Conservation (phyloP, 2,113 vertebrate genomes). For the Oriolus oriolus region DNA sequence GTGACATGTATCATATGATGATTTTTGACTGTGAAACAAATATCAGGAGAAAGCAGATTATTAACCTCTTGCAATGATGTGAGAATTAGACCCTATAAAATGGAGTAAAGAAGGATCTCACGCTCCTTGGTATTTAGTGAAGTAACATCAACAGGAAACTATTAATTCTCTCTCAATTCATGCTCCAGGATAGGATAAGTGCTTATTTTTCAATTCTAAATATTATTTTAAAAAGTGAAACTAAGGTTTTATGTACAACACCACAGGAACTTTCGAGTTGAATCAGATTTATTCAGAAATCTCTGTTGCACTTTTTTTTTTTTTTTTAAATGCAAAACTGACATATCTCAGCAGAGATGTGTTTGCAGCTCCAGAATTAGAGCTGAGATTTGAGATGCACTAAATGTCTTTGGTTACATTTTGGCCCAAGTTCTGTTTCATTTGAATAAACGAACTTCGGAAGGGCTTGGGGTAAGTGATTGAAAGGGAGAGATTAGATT, state of each 20-base stretch:
- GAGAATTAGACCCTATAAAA: not conserved
- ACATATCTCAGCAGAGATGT: not conserved
- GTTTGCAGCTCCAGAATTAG: constrained; percentile 1
- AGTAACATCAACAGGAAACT: not conserved
- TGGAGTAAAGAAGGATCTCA: not conserved
- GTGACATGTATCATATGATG: not conserved
- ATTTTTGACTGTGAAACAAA: constrained; percentile 46
- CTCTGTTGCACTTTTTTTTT: not conserved
- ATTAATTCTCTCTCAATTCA: not conserved
- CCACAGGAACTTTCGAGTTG: not conserved
- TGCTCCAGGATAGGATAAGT: not conserved
- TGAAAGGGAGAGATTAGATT: not conserved
- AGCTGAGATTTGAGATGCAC: not conserved
- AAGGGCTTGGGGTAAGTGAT: not conserved
- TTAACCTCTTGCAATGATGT: not conserved
- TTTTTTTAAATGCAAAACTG: not conserved
- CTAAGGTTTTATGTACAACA: not conserved
- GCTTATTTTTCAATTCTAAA: not conserved
- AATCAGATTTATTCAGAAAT: not conserved
- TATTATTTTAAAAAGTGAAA: not conserved
- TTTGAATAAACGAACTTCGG: constrained; percentile 22
- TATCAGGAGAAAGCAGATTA: not conserved
- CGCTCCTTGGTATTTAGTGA: not conserved
- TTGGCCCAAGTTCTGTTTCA: not conserved
- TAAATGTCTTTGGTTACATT: constrained; percentile 5